phyloP scores from a whole-genome alignment of 2,113 vertebrate genomes.

The Panthera tigris region DNA sequence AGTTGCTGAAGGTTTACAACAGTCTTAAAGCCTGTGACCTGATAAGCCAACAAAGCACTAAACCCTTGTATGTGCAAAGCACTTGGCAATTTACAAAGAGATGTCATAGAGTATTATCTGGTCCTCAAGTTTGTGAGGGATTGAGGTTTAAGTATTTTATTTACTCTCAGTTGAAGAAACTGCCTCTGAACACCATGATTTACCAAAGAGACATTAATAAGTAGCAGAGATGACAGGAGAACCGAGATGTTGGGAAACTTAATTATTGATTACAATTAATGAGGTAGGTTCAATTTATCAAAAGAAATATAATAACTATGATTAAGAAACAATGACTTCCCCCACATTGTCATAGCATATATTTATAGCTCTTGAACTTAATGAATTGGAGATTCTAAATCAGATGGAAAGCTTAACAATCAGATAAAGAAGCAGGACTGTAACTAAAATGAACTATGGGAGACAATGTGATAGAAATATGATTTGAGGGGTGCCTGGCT shows the following conservation, averaged over 20 bases:
- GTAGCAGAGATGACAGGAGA: not conserved
- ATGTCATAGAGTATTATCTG: not conserved
- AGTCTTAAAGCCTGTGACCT: not conserved
- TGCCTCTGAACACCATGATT: not conserved
- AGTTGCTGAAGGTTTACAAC: not conserved
- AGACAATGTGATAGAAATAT: fast-evolving
- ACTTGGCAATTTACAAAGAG: not conserved
- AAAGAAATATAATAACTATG: not conserved
- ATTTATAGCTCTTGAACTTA: not conserved
- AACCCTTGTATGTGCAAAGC: not conserved
- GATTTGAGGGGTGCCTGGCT: not conserved
- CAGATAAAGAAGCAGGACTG: not conserved
- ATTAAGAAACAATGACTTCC: not conserved
- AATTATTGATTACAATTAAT: not conserved
- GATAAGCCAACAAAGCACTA: not conserved
- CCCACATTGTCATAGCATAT: not conserved
- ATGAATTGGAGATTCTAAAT: slow-evolving; percentile 15
- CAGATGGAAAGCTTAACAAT: slow-evolving; percentile 8
- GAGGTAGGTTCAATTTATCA: not conserved
- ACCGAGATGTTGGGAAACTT: not conserved
- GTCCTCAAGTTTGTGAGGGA: not conserved
- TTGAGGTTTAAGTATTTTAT: not conserved
- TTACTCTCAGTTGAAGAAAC: not conserved
- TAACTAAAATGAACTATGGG: not conserved
- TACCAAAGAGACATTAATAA: not conserved